Conservation (phyloP, 1,140 invertebrate genomes). For the Caenorhabditis latens region DNA sequence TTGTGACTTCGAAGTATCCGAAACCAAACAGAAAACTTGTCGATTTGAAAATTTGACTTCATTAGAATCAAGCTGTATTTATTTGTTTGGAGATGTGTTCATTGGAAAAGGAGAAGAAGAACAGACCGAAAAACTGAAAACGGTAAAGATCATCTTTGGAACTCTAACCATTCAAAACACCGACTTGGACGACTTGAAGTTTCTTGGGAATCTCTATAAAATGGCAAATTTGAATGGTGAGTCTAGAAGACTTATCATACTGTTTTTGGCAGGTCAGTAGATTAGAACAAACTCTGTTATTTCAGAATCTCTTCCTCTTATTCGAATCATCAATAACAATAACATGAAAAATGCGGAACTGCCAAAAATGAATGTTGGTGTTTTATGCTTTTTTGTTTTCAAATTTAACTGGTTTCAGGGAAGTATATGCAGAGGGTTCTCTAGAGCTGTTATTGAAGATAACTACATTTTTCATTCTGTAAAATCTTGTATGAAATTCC, state of each 20-base stretch:
- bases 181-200: neutral
- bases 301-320: neutral
- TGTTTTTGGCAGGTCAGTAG: too few species aligned
- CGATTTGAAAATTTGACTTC: neutral
- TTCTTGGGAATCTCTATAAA: neutral
- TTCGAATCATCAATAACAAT: neutral
- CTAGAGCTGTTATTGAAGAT: neutral
- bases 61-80: neutral
- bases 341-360: neutral
- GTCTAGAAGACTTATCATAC: neutral
- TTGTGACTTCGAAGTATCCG: neutral
- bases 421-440: neutral
- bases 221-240: constrained; percentile 1
- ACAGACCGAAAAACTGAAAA: neutral
- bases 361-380: neutral
- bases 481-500: neutral
- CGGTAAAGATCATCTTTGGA: neutral
- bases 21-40: neutral
- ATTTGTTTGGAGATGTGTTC: neutral
- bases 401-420: neutral
- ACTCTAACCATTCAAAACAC: neutral
- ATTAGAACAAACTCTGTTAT: neutral
- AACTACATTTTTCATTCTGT: neutral
- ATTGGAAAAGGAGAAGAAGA: neutral
- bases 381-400: neutral